Evolutionary conservation across 2,797 vertebrate species (phyloP), one percentile per base, ranked within the genome.

Genomic region (Spea hammondii): DNA sequence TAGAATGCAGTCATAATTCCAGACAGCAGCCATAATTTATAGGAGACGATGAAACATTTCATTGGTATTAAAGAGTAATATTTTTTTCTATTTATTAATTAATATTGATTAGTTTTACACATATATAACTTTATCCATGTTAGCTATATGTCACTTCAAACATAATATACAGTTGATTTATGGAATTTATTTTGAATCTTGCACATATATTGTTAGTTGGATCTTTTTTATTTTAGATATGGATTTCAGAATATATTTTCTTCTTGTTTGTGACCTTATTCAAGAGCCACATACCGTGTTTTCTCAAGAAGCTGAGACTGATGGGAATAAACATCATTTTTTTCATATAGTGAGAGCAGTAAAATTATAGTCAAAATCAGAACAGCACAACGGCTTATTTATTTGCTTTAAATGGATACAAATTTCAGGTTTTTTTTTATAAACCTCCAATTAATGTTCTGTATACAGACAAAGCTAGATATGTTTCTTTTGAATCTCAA

Each of bases 321-420:
- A 80, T 60, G 76, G 70, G 73, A 76, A 76, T 71, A 80, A 76
- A 80, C 73, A 80, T 80, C 53, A 65, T 51, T 76, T 80, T 67
- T 76, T 71, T 80, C 72, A 76, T 66, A 66, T 72, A 17, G 79
- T 80, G 77, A 8, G 68, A 73, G 76, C 50, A 53, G 62, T 51
- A 59, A 48, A 66, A 60, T 9, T 79, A 65, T 60, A 66, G 51
- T 66, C 73, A 76, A 65, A 12, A 44, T 14, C 59, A 76, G 51
- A 65, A 74, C 49, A 44, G 72, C 68, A 76, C 60, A 76, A 57
- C 66, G 14, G 65, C 59, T 65, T 65, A 80, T 75, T 49, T 80
- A 76, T 76, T 80, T 80, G 62, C 14, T 62, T 76, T 72, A 60
- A 80, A 80, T 80, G 74, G 76, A 72, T 72, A 65, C 70, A 79